phyloP scores from a whole-genome alignment of 35 echinoderm and acorn worm species.

The Diadema setosum region DNA sequence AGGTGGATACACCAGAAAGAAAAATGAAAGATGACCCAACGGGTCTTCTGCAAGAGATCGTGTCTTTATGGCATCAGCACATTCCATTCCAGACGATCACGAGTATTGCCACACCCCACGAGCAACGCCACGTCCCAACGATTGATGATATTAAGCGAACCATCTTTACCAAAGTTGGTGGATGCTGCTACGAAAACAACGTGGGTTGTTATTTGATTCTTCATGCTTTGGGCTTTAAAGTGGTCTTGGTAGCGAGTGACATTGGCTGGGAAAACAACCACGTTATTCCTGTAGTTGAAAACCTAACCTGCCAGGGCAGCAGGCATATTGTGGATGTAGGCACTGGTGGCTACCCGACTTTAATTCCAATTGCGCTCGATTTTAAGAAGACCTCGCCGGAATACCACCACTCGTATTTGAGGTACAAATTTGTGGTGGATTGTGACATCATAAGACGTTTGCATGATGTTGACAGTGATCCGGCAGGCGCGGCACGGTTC shows the following conservation, averaged over 20 bases:
- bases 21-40: background rate
- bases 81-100: conserved; percentile 69
- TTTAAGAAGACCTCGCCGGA: conserved; percentile 44
- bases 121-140: conserved; percentile 26
- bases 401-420: conserved; percentile 31
- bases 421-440: conserved; percentile 46
- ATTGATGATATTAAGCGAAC: conserved; percentile 34
- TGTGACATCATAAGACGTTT: background rate
- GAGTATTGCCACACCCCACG: background rate
- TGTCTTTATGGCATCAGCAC: background rate
- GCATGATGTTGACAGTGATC: background rate
- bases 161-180: conserved; percentile 17
- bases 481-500: background rate
- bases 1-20: background rate
- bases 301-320: conserved; percentile 28
- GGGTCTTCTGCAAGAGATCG: background rate
- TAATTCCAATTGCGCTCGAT: conserved; percentile 44
- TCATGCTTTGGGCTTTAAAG: conserved; percentile 31
- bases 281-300: background rate
- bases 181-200: conserved; percentile 44
- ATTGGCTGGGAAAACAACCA: conserved; percentile 19
- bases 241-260: conserved; percentile 4
- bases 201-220: conserved; percentile 28
- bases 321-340: conserved; percentile 60
- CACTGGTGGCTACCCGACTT: conserved; percentile 46